A percentile compares a stretch with the other conserved stretches of the same genome.
These are phyloP conservation scores for Podiceps cristatus DNA, from an alignment of 2,113 vertebrate genomes.

Conservation along the genomic window DNA sequence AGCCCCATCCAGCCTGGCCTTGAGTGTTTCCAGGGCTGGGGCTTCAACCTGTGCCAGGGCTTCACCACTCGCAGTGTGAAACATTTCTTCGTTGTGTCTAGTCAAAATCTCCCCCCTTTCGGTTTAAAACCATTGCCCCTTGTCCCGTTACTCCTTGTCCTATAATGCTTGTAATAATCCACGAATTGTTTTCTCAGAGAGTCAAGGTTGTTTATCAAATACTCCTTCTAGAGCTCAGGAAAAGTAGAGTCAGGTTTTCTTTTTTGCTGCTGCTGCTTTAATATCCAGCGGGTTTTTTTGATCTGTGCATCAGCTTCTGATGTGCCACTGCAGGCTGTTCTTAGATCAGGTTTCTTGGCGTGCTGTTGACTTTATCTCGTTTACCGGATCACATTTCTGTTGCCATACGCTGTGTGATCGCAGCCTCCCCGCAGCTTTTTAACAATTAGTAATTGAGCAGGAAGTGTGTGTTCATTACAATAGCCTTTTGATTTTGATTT, in stretches of 20 bases:
- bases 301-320: background rate
- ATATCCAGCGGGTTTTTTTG: background rate
- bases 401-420: slow-evolving; percentile 70
- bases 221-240: background rate
- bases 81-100: too few relatives aligned
- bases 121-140: too few relatives aligned
- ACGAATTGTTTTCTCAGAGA: background rate
- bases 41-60: too few relatives aligned
- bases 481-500: slow-evolving; percentile 79
- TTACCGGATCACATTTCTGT: slow-evolving; percentile 76
- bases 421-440: slow-evolving; percentile 80
- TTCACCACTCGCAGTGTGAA: too few relatives aligned
- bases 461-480: slow-evolving; percentile 80
- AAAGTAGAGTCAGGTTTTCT: background rate
- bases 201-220: background rate
- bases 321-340: slow-evolving; percentile 25
- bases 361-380: slow-evolving; percentile 70
- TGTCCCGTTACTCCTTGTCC: too few relatives aligned
- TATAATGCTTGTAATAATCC: background rate
- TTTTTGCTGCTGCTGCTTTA: background rate
- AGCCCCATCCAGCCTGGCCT: too few relatives aligned
- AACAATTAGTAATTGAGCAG: slow-evolving; percentile 81
- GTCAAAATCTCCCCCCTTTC: too few relatives aligned
- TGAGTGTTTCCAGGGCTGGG: too few relatives aligned
- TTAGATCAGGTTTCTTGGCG: slow-evolving; percentile 34